These are phyloP conservation scores for Petrophora chlorosata DNA, from an alignment of 2,888 invertebrate species.

Conservation along the genomic window DNA sequence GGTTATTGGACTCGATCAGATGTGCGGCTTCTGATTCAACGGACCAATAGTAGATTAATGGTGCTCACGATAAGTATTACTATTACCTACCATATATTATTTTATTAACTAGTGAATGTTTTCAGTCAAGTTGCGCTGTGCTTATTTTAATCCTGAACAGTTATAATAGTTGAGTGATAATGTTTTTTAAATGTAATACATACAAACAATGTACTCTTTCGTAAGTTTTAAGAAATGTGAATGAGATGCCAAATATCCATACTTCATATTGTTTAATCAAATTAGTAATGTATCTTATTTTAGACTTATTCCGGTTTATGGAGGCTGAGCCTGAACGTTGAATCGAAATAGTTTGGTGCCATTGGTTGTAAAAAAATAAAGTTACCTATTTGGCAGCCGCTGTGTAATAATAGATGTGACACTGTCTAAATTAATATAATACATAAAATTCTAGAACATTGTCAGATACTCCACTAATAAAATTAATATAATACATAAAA, in stretches of 20 bases:
- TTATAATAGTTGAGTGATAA: conserved; percentile 59
- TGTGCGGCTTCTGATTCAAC: conserved; percentile 25
- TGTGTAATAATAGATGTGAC: conserved; percentile 22
- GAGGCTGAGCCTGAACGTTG: conserved; percentile 51
- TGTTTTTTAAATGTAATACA: conserved; percentile 38
- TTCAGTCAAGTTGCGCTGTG: conserved; percentile 72
- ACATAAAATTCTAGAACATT: no score
- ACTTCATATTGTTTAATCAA: conserved; percentile 54
- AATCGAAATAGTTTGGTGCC: conserved; percentile 48
- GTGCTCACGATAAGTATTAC: conserved; percentile 52
- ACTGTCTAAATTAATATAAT: background rate
- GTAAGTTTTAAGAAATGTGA: conserved; percentile 62
- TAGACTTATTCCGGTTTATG: conserved; percentile 50
- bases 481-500: no score
- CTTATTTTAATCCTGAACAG: conserved; percentile 60
- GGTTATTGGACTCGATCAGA: conserved; percentile 30
- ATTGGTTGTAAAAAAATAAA: conserved; percentile 44
- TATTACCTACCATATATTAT: conserved; percentile 43
- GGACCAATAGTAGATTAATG: conserved; percentile 30
- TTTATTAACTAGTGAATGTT: conserved; percentile 38
- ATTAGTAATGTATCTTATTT: conserved; percentile 32
- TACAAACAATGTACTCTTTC: conserved; percentile 44
- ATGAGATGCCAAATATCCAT: conserved; percentile 80
- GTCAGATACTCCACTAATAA: no score
- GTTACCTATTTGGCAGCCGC: conserved; percentile 53